These are phyloP conservation scores for Koerneria pararmatus DNA, from an alignment of 2,888 invertebrate species.

Conservation along the genomic window DNA sequence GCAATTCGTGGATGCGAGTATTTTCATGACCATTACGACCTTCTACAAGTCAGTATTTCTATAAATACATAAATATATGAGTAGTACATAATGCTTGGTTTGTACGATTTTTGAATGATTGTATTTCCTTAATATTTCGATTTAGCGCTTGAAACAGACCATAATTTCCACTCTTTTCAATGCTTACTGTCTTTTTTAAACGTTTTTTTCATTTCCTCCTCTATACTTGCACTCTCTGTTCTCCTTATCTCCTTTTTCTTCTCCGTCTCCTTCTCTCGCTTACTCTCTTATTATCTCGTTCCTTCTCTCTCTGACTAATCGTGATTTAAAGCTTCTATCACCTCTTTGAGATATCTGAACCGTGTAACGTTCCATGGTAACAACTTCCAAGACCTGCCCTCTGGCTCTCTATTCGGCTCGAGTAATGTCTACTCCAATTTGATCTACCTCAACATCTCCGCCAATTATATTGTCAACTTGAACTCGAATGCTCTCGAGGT, in stretches of 20 bases:
- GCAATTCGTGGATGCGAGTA: conserved; percentile 56
- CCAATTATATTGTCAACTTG: conserved; percentile 58
- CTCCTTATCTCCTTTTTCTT: too few species aligned
- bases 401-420: conserved; percentile 49
- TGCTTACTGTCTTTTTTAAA: too few species aligned
- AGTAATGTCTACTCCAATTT: conserved; percentile 39
- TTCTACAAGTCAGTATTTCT: conserved; percentile 47
- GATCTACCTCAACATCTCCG: conserved; percentile 52
- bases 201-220: too few species aligned
- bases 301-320: neutral
- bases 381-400: conserved; percentile 57
- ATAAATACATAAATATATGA: neutral
- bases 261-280: too few species aligned
- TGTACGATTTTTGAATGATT: too few species aligned
- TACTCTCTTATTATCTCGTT: too few species aligned
- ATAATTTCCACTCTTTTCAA: too few species aligned
- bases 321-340: too few species aligned
- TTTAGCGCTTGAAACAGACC: too few species aligned
- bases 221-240: too few species aligned
- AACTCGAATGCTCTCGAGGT: conserved; percentile 47
- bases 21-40: conserved; percentile 49
- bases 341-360: conserved; percentile 37
- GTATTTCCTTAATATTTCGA: too few species aligned
- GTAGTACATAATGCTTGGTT: too few species aligned
- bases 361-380: conserved; percentile 58